phyloP scores from a whole-genome alignment of 2,113 vertebrate species.

The Podilymbus podiceps region DNA sequence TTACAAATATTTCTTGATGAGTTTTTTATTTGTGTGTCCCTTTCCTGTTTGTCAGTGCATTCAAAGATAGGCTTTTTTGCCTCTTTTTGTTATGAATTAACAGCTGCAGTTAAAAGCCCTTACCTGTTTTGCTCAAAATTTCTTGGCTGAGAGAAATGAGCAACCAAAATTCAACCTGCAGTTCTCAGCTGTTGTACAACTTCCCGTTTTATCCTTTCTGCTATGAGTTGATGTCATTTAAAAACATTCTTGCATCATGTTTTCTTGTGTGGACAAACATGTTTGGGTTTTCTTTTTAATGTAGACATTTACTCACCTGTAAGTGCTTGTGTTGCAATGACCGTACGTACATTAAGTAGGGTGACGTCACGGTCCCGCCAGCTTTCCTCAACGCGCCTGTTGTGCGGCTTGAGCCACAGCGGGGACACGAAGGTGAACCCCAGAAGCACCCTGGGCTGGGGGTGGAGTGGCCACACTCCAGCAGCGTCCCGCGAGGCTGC shows the following conservation, averaged over 20 bases:
- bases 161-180: neutral
- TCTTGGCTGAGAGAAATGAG: neutral
- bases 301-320: neutral
- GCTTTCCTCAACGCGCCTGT: neutral
- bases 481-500: fast-evolving
- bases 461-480: fast-evolving
- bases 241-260: neutral
- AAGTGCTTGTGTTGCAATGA: neutral
- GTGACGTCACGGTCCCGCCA: neutral
- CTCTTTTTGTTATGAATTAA: neutral
- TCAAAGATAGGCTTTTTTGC: neutral
- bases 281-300: neutral
- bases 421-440: neutral
- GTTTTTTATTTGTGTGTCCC: neutral
- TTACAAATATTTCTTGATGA: neutral
- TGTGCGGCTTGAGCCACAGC: fast-evolving
- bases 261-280: neutral
- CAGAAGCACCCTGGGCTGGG: neutral
- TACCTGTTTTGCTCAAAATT: neutral
- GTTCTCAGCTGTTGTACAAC: neutral
- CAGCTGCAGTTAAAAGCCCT: neutral
- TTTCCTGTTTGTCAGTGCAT: neutral
- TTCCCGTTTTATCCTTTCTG: neutral
- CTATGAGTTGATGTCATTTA: neutral
- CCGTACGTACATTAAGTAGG: neutral